Percentiles rank a stretch among this genome's conserved stretches.
Evolutionary conservation across 1,140 invertebrate genomes (phyloP).

Genomic region (Platorchestia sp.): DNA sequence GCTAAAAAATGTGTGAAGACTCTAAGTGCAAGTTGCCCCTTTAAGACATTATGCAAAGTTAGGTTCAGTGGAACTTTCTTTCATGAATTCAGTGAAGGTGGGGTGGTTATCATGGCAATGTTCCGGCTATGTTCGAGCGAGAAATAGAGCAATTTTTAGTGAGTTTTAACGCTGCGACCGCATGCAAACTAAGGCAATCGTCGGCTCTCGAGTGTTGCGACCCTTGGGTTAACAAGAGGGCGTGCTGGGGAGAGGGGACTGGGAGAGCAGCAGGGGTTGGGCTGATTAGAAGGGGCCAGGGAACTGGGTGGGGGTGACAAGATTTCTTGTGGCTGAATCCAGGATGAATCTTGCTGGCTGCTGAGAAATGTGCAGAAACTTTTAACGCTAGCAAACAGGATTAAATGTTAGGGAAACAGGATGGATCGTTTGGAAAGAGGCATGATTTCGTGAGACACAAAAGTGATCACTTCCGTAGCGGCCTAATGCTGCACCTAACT

Average conservation of each 20-base stretch:
- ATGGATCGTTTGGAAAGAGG: not conserved
- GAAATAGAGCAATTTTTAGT: conserved; percentile 10
- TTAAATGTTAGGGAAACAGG: no score
- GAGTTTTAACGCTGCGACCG: not conserved
- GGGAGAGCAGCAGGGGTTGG: not conserved
- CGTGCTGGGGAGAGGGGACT: not conserved
- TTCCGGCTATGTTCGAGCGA: not conserved
- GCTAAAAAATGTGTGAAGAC: not conserved
- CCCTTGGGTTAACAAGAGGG: conserved; percentile 30
- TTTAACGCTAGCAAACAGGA: not conserved
- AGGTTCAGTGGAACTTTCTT: not conserved
- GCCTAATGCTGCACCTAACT: not conserved
- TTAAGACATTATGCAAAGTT: not conserved
- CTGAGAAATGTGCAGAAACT: not conserved
- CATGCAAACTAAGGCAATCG: conserved; percentile 53
- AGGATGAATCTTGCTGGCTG: not conserved
- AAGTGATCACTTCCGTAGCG: not conserved
- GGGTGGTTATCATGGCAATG: conserved; percentile 42
- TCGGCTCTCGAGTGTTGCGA: not conserved
- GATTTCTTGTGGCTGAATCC: not conserved
- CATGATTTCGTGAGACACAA: not conserved
- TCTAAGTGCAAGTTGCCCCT: not conserved
- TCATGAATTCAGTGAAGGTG: not conserved
- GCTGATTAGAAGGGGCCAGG: not conserved
- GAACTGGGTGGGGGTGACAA: not conserved